These are phyloP conservation scores for Torymus texanus DNA, from an alignment of 2,888 invertebrate species.

Conservation along the genomic window DNA sequence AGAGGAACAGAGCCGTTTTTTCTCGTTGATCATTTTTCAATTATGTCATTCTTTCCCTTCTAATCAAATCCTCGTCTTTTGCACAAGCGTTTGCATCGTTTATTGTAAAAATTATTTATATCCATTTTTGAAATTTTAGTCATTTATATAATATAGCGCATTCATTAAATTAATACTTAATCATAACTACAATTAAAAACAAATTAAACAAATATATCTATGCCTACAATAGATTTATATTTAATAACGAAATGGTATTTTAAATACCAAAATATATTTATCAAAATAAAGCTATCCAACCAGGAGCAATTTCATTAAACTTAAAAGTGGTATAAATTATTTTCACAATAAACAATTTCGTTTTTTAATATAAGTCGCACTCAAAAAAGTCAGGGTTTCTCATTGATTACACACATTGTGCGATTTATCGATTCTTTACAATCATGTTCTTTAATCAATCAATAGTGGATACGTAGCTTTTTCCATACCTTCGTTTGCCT, in stretches of 20 bases:
- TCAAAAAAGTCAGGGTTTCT: slow-evolving; percentile 18
- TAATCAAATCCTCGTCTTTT: slow-evolving; percentile 38
- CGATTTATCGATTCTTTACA: neutral
- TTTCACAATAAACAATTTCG: neutral
- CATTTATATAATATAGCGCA: neutral
- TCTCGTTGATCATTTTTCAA: slow-evolving; percentile 40
- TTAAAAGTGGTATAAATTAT: neutral
- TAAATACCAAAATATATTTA: neutral
- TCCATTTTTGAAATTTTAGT: neutral
- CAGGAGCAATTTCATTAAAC: neutral
- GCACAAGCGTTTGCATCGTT: slow-evolving; percentile 6
- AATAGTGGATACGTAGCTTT: slow-evolving; percentile 32
- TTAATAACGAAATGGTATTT: neutral
- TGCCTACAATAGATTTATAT: neutral
- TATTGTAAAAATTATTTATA: slow-evolving; percentile 6
- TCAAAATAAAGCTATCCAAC: neutral
- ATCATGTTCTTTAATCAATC: slow-evolving; percentile 9
- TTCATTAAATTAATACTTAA: neutral
- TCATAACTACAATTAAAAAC: neutral
- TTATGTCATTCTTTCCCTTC: slow-evolving; percentile 23
- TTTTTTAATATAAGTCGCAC: neutral
- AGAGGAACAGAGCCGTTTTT: slow-evolving; percentile 55
- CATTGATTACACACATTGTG: neutral
- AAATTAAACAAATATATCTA: neutral
- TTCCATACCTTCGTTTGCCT: slow-evolving; percentile 8